Evolutionary conservation across 2,797 vertebrate genomes (phyloP), one percentile per base, ranked within the genome.

Genomic region (Toxotes lorentzi): DNA sequence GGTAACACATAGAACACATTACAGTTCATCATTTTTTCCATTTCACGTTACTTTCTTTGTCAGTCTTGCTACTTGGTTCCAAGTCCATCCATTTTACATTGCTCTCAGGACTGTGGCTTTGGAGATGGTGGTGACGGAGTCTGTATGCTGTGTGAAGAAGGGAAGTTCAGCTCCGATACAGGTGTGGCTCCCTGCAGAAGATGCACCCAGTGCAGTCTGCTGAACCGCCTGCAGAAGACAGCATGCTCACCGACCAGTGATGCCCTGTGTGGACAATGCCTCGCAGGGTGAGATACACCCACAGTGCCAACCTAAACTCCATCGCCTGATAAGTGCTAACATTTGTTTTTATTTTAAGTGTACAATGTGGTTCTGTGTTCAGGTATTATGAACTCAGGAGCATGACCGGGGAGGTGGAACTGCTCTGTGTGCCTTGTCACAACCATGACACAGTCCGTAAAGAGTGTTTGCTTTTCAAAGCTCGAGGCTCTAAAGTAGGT

Each of bases 81-180:
- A 51, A 0, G 9, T 61, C n/a, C 24, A 3, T 34, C 3, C 2
- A 41, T 3, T 50, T 21, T n/a, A 0, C 32, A 11, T 38, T 13
- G 1, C 65, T 60, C 16, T 65, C 79, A 93, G 92, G 92, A 93
- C 71, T 94, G 93, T 72, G 93, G 92, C 43, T 93, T 92, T 79
- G 91, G 89, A 60, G 91, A 91, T 47, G 88, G 88, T 10, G 87
- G 88, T 3, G 74, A 76, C 27, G 89, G 84, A 0, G 59, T 86
- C 24, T 94, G 93, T 50, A 56, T 79, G 48, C 50, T 12, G 1
- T 93, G 91, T 78, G 85, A 79, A 11, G 57, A 70, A 0, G 88
- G 91, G 7, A 80, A 54, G 53, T 93, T 92, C 78, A 92, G 90
- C 70, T 60, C 70, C 8, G 88, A 87, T 7, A 83, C 78, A 13